Percentiles rank a stretch among this genome's conserved stretches.
Evolutionary conservation across 2,113 vertebrate genomes (phyloP).

Genomic region (Motacilla alba): DNA sequence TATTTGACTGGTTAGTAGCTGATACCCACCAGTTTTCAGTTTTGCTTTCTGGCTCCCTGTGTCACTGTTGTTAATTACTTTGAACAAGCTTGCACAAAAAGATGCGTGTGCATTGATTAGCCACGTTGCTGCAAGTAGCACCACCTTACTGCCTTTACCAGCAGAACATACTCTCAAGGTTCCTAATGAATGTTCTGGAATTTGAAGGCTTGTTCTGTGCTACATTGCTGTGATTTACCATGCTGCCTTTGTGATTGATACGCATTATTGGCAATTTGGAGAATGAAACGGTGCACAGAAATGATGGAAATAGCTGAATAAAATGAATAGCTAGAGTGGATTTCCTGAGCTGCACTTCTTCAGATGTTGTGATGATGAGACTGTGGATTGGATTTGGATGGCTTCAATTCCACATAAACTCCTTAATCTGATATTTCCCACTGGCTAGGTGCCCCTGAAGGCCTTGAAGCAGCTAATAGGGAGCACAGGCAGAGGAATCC

Average conservation of each 20-base stretch:
- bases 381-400: neutral
- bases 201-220: neutral
- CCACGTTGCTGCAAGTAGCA: neutral
- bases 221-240: neutral
- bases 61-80: slow-evolving; percentile 29
- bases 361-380: neutral
- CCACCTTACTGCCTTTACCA: neutral
- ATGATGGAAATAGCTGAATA: neutral
- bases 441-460: neutral
- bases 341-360: neutral
- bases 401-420: neutral
- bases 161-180: neutral
- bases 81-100: slow-evolving; percentile 5
- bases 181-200: neutral
- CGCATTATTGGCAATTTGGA: neutral
- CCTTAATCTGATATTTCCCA: neutral
- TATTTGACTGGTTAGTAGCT: slow-evolving; percentile 18
- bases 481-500: neutral
- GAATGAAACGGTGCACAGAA: neutral
- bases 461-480: neutral
- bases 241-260: neutral
- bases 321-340: neutral
- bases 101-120: neutral
- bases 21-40: slow-evolving; percentile 18
- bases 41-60: neutral